These are phyloP conservation scores for Koerneria pararmatus DNA, from an alignment of 2,888 invertebrate genomes.

Conservation along the genomic window DNA sequence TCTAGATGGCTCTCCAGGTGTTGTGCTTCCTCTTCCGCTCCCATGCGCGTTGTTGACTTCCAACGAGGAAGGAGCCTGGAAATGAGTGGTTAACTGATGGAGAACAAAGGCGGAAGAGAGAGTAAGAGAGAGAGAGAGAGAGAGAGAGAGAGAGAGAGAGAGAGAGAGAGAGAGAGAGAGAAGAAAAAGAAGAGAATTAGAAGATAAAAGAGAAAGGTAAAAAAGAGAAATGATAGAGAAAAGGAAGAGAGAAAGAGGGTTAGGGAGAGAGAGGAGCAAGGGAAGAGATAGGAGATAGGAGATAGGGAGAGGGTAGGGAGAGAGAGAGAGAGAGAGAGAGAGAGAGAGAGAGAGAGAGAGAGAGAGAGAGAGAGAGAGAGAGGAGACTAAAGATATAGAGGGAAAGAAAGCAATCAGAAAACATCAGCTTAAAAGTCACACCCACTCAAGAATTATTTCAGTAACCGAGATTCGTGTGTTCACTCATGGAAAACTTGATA, in stretches of 20 bases:
- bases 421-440: too few relatives aligned
- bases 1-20: slow-evolving; percentile 38
- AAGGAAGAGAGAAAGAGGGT: too few relatives aligned
- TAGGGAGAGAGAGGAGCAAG: slow-evolving; percentile 7
- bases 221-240: too few relatives aligned
- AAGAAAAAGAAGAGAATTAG: too few relatives aligned
- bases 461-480: too few relatives aligned
- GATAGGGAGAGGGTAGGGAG: slow-evolving; percentile 18
- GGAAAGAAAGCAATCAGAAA: too few relatives aligned
- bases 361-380: neutral
- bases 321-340: neutral
- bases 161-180: too few relatives aligned
- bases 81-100: neutral
- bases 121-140: neutral
- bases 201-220: too few relatives aligned
- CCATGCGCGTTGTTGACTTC: neutral
- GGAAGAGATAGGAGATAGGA: slow-evolving; percentile 24
- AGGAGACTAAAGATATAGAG: too few relatives aligned
- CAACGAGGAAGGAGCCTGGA: neutral
- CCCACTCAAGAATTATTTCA: too few relatives aligned
- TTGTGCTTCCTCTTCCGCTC: slow-evolving; percentile 25
- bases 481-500: too few relatives aligned
- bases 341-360: neutral
- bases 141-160: slow-evolving; percentile 2
- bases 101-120: neutral